Evolutionary conservation across 2,888 invertebrate genomes (phyloP), one percentile per base, ranked within the genome.

Genomic region (Apodemia arnacis): DNA sequence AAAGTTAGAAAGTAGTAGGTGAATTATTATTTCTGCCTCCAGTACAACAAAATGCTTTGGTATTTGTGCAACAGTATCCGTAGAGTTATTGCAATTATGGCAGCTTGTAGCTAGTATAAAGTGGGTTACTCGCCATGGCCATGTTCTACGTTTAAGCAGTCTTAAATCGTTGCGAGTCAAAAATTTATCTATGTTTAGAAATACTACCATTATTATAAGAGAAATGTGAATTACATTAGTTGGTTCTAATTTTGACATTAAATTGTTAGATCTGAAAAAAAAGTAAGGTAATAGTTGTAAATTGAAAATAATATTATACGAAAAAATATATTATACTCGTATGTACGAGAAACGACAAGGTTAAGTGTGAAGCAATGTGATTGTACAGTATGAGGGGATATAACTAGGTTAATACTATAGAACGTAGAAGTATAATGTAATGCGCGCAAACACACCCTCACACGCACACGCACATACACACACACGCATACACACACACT

Each of bases 141-240:
- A 83, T 24, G 21, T 72, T 31, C 15, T 76, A 27, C 24, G 31
- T 80, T 84, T 84, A 27, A 84, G 84, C n/a, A 72, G 76, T 18
- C 27, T 84, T 80, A 84, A 84, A 80, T 84, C 80, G n/a, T 84
- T 70, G 76, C 84, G 80, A 84, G 84, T 75, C 44, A 84, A 72
- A 76, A 84, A 74, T 44, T 54, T 83, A 66, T 74, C 84, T 63
- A 80, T 77, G 77, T 84, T 77, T 69, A 72, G 38, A 83, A 78
- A 83, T 83, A 59, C 38, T 63, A 63, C 77, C 31, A 77, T 77
- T 77, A 10, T 59, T 31, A 54, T 54, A 5, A 54, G 54, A 54
- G 54, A 54, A 54, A 18, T 59, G 59, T 59, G 21, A 59, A 59
- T 21, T 21, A 59, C n/a, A 59, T 59, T 59, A 59, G 59, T 59